These are phyloP conservation scores for Odontothrips loti DNA, from an alignment of 2,888 invertebrate genomes.

Conservation along the genomic window DNA sequence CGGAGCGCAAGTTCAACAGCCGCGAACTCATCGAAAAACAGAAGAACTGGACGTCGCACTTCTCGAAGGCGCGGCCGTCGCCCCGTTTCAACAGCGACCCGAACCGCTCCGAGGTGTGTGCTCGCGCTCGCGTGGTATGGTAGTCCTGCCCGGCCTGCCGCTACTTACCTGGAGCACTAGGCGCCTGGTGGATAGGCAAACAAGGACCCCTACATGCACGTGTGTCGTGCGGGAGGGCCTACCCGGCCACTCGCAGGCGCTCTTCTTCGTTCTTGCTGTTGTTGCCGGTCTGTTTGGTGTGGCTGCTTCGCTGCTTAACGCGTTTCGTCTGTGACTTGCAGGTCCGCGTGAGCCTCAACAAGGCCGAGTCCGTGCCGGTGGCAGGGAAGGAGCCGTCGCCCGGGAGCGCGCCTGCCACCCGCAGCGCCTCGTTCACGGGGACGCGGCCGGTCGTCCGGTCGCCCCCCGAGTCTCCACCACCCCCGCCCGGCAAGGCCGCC, in stretches of 20 bases:
- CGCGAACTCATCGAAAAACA: conserved; percentile 86
- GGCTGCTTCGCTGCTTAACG: too few relatives aligned
- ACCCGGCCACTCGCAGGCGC: background rate
- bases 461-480: conserved; percentile 43
- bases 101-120: background rate
- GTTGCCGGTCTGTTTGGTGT: too few relatives aligned
- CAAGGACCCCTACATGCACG: too few relatives aligned
- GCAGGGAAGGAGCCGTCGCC: conserved; percentile 35
- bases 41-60: conserved; percentile 88
- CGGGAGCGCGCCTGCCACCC: conserved; percentile 35
- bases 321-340: background rate
- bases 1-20: conserved; percentile 74
- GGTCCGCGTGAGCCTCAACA: conserved; percentile 40
- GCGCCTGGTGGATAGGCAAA: too few relatives aligned
- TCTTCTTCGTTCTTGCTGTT: background rate
- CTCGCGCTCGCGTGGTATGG: background rate
- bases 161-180: too few relatives aligned
- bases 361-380: conserved; percentile 38
- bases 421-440: conserved; percentile 39
- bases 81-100: conserved; percentile 19
- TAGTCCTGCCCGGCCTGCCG: too few relatives aligned
- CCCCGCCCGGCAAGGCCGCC: conserved; percentile 48
- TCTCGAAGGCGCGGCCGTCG: conserved; percentile 64
- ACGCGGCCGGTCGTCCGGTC: conserved; percentile 43
- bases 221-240: background rate